Evolutionary conservation across 2,797 vertebrate genomes (phyloP), one percentile per base, ranked within the genome.

Genomic region (Xenopus petersii): DNA sequence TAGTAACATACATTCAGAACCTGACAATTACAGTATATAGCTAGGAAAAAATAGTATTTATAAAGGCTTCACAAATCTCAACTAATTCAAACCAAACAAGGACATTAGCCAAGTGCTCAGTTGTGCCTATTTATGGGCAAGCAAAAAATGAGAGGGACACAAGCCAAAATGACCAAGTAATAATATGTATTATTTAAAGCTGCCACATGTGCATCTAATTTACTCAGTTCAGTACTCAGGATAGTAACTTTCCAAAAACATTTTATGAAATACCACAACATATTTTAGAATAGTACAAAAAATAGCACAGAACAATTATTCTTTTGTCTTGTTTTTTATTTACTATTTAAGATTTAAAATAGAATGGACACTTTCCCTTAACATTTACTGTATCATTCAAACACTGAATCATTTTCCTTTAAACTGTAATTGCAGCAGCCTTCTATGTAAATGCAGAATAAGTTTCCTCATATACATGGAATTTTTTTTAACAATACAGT

Each of bases 51-150:
- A 16, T 15, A 60, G 13, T 42, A 16, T 36, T 12, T 63, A 36
- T 36, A 63, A 33, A 36, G 33, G 26, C 13, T 15, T 42, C 13
- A 64, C 15, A 10, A 7, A 36, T 47, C 16, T 36, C 33, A 46
- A 46, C n/a, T n/a, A n/a, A n/a, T 42, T 12, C 30, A 24, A 63
- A 67, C 33, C 10, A 67, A 71, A 33, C 15, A 4, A 7, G 47
- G 55, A 60, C 47, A 67, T 63, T 60, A 60, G 42, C 55, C 42
- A 47, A 12, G 56, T 56, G 49, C 55, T 51, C 49, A 33, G 58
- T 47, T 42, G 64, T 73, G 70, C 46, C 75, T 78, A 78, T 78
- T 73, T 78, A 78, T 73, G 75, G 75, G 70, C 75, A 78, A 78
- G 68, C 36, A 62, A 47, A 64, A 55, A 76, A 67, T 1, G 48